These are phyloP conservation scores for Heliconius eleuchia DNA, from an alignment of 1,140 invertebrate genomes.

Conservation along the genomic window DNA sequence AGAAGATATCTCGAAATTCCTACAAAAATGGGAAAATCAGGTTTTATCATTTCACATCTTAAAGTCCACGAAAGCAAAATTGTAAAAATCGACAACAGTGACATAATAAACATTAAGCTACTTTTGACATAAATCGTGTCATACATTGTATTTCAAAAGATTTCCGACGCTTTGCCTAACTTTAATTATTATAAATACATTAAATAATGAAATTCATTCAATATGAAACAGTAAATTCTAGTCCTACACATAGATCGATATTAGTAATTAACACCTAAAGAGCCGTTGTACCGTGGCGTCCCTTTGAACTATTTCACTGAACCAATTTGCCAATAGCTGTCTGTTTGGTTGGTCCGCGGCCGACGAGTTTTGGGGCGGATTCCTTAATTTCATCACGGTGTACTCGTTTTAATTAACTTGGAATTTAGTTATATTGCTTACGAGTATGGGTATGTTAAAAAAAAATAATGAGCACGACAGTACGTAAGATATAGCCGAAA, in stretches of 20 bases:
- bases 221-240: background rate
- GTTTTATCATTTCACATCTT: too few relatives aligned
- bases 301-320: constrained; percentile 29
- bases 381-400: background rate
- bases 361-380: constrained; percentile 7
- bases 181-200: too few relatives aligned
- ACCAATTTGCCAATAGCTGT: constrained; percentile 6
- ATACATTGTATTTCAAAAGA: too few relatives aligned
- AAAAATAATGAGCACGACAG: background rate
- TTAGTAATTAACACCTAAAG: constrained; percentile 31
- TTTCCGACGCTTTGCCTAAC: too few relatives aligned
- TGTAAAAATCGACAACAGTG: too few relatives aligned
- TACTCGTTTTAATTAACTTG: background rate
- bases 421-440: background rate
- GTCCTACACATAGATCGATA: background rate
- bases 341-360: background rate
- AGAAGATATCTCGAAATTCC: too few relatives aligned
- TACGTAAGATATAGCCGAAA: too few relatives aligned
- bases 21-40: too few relatives aligned
- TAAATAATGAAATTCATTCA: background rate
- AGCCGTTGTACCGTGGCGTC: constrained; percentile 15
- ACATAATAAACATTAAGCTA: too few relatives aligned
- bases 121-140: too few relatives aligned
- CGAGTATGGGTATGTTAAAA: background rate
- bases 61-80: too few relatives aligned